These are phyloP conservation scores for Rhynchonycteris naso DNA, from an alignment of 2,797 vertebrate species.

Conservation along the genomic window DNA sequence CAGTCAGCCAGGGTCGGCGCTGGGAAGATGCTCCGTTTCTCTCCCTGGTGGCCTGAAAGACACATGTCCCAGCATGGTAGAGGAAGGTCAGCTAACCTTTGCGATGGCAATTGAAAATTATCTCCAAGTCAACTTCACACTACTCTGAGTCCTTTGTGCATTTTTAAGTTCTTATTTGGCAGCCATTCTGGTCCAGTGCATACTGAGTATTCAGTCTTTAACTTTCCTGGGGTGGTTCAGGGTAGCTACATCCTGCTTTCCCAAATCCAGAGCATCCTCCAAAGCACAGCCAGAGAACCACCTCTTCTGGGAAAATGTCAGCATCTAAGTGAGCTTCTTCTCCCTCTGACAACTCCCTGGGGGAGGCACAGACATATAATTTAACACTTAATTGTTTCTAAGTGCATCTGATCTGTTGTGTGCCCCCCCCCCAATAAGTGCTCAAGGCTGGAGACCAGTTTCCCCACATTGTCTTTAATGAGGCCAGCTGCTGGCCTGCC, in stretches of 20 bases:
- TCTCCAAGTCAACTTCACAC: background rate
- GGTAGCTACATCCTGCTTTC: background rate
- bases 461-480: background rate
- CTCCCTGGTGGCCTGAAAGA: background rate
- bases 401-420: conserved; percentile 68
- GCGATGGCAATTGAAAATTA: background rate
- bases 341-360: conserved; percentile 43
- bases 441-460: conserved; percentile 47
- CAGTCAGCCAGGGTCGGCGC: background rate
- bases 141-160: background rate
- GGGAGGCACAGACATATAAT: conserved; percentile 3
- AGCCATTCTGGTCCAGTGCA: background rate
- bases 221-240: background rate
- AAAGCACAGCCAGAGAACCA: background rate
- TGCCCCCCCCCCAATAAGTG: conserved; percentile 58
- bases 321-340: background rate
- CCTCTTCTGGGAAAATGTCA: conserved; percentile 19
- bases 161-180: background rate
- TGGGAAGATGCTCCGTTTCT: background rate
- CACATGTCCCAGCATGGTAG: background rate
- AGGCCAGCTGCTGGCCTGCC: background rate
- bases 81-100: background rate
- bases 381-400: conserved; percentile 75
- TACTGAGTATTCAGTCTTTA: background rate
- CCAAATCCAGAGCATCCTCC: background rate